Evolutionary conservation across 2,113 vertebrate species (phyloP), one percentile per base, ranked within the genome.

Genomic region (Scomber japonicus): DNA sequence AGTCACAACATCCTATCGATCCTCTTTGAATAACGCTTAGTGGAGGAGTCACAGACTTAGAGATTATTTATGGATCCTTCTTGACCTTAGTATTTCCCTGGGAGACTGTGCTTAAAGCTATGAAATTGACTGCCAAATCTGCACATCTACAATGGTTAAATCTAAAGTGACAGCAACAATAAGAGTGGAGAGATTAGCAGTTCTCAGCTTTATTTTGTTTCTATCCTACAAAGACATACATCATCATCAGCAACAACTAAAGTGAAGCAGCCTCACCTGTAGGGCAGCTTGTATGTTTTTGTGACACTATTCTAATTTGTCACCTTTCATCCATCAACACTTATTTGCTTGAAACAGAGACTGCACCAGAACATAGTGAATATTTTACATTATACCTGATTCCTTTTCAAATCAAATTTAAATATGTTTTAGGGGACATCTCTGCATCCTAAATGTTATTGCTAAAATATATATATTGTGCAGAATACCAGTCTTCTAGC

Each of bases 51-150:
- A 48, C 86, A 82, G 89, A 85, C 85, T 90, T 82, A 46, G 82
- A 82, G 85, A 91, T 92, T 91, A 92, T 94, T 94, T 94, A 94
- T 94, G 86, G 90, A 77, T 88, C 75, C 66, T 49, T 83, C 88
- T 89, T 91, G 92, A 93, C 93, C 92, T 91, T 78, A 81, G 71
- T 77, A 62, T 83, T 92, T 89, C 81, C 81, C 84, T 48, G 55
- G 71, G 84, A 92, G 90, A 90, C 91, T 87, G 83, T 84, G 72
- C 91, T 93, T 91, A 88, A 78, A 77, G 75, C 91, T 88, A 77
- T 89, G 75, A 77, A 89, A 93, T 88, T 89, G 86, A 90, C 84
- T 86, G 86, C 84, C 91, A 88, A 77, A 88, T 75, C 71, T 91
- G 83, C 85, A 72, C 82, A 70, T 69, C 69, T 66, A 81, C 69